Conservation (phyloP, 2,888 invertebrate genomes). For the Caradrina kadenii region DNA sequence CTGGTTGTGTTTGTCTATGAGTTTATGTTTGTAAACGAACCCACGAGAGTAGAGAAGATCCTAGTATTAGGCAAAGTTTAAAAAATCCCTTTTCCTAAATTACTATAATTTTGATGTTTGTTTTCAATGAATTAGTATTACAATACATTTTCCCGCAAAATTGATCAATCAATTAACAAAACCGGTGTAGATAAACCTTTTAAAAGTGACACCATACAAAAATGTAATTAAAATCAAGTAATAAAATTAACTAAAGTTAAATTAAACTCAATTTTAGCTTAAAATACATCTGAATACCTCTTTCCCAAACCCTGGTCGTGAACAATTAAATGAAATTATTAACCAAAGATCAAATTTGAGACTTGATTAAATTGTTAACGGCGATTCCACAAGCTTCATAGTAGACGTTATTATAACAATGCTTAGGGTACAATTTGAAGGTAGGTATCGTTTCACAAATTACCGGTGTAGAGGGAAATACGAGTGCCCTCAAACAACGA, state of each 20-base stretch:
- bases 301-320: conserved; percentile 22
- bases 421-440: conserved; percentile 62
- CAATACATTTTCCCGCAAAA: background rate
- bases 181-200: background rate
- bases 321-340: conserved; percentile 63
- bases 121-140: too few species aligned
- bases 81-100: too few species aligned
- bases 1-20: too few species aligned
- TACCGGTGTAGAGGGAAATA: conserved; percentile 71
- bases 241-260: conserved; percentile 18
- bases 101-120: too few species aligned
- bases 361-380: conserved; percentile 67
- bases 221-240: conserved; percentile 26
- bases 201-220: background rate
- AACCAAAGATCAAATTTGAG: conserved; percentile 63
- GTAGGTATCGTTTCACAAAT: conserved; percentile 76
- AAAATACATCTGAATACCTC: conserved; percentile 32
- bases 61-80: too few species aligned
- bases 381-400: conserved; percentile 53
- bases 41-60: too few species aligned
- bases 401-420: conserved; percentile 67
- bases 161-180: background rate
- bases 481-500: conserved; percentile 67
- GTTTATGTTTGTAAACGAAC: too few species aligned
- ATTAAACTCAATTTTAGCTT: conserved; percentile 29